Evolutionary conservation across 2,113 vertebrate species (phyloP).

Genomic region (Apistogramma diplotaenia): DNA sequence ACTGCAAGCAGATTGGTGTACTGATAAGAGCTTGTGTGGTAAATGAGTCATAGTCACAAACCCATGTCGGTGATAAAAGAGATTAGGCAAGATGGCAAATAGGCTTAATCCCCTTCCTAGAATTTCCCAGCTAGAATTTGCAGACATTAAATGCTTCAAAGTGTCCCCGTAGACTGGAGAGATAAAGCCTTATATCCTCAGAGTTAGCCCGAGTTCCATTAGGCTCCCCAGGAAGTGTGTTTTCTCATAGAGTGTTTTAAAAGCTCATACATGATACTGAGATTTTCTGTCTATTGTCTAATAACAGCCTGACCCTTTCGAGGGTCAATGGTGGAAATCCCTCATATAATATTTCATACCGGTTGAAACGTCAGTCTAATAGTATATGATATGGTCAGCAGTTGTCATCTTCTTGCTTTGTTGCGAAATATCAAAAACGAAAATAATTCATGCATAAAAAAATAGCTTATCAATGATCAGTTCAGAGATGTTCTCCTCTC

Average conservation of each 20-base stretch:
- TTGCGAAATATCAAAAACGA: neutral
- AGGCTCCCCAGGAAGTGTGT: neutral
- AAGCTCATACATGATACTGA: slow-evolving; percentile 15
- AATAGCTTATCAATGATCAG: neutral
- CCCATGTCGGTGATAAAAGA: neutral
- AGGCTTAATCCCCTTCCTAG: neutral
- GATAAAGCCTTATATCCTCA: neutral
- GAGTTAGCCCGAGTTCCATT: slow-evolving; percentile 6
- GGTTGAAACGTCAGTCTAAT: neutral
- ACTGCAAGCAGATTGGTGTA: neutral
- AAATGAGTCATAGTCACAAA: neutral
- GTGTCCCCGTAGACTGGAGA: neutral
- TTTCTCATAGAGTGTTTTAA: neutral
- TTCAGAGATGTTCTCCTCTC: neutral
- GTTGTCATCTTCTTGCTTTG: neutral
- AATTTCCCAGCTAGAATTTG: neutral
- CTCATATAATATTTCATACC: neutral
- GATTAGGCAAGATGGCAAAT: slow-evolving; percentile 4
- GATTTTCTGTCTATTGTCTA: slow-evolving; percentile 23
- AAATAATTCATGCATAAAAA: neutral
- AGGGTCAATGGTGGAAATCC: neutral
- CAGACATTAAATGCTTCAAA: slow-evolving; percentile 15
- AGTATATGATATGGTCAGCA: neutral
- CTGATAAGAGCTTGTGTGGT: neutral
- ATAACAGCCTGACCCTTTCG: neutral